phyloP scores from a whole-genome alignment of 2,888 invertebrate species.

The Dynastes grantii region DNA sequence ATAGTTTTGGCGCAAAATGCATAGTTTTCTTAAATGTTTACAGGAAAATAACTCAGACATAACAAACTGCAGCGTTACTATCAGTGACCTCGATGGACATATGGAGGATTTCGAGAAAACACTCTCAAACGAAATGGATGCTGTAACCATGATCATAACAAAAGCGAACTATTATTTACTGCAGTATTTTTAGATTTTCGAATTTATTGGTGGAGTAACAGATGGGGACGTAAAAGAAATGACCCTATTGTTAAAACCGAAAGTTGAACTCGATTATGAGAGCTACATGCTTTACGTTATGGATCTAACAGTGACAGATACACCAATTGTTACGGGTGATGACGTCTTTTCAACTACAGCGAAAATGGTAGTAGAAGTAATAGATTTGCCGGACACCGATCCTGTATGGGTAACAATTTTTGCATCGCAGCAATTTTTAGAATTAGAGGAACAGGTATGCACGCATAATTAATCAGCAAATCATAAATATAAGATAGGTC shows the following conservation, averaged over 20 bases:
- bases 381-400: slow-evolving; percentile 73
- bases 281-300: slow-evolving; percentile 49
- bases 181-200: slow-evolving; percentile 22
- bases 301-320: slow-evolving; percentile 33
- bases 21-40: slow-evolving; percentile 13
- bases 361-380: slow-evolving; percentile 73
- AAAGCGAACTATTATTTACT: background rate
- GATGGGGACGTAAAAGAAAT: background rate
- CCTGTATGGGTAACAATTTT: slow-evolving; percentile 75
- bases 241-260: background rate
- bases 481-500: too few relatives aligned
- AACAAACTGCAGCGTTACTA: slow-evolving; percentile 57
- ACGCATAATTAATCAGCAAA: too few relatives aligned
- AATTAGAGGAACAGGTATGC: slow-evolving; percentile 68
- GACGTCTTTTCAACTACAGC: slow-evolving; percentile 55
- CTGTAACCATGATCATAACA: background rate
- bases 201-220: background rate
- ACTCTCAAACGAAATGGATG: background rate
- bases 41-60: slow-evolving; percentile 59
- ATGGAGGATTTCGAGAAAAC: background rate
- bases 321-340: background rate
- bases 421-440: slow-evolving; percentile 73
- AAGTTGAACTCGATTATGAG: slow-evolving; percentile 53
- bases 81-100: slow-evolving; percentile 40
- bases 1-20: too few relatives aligned